phyloP scores from a whole-genome alignment of 2,113 vertebrate species.

The Elgaria multicarinata region DNA sequence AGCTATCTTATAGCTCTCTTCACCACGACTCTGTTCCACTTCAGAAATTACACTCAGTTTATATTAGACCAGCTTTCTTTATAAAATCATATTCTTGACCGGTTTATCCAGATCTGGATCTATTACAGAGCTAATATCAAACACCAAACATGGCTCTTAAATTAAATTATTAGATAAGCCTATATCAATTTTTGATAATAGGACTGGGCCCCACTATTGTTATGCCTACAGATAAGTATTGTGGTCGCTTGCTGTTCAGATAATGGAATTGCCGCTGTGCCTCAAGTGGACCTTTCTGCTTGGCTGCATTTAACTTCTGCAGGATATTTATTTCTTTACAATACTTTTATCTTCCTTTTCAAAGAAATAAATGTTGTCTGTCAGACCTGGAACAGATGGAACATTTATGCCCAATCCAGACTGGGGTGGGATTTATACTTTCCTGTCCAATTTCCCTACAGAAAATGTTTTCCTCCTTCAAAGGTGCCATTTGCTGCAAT shows the following conservation, averaged over 20 bases:
- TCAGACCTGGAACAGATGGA: too few relatives aligned
- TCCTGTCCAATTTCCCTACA: too few relatives aligned
- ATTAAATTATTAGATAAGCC: background rate
- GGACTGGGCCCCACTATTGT: background rate
- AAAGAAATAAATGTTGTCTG: too few relatives aligned
- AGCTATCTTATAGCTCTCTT: background rate
- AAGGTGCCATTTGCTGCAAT: too few relatives aligned
- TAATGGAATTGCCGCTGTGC: background rate
- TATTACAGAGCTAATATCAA: background rate
- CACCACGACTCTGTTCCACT: background rate
- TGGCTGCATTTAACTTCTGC: background rate
- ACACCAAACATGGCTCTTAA: background rate
- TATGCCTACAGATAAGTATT: background rate
- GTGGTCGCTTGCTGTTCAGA: background rate
- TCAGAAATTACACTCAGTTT: conserved; percentile 1
- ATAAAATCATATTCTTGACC: background rate
- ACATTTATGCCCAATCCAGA: too few relatives aligned
- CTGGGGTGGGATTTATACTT: too few relatives aligned
- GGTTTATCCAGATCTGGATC: background rate
- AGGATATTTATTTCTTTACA: background rate
- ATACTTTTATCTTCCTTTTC: background rate
- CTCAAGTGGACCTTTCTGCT: background rate
- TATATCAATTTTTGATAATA: too few relatives aligned
- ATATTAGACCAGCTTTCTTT: background rate
- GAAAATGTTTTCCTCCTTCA: too few relatives aligned